Base-by-base conservation (phyloP, 2,888 invertebrate species). In the Bembecia ichneumoniformis region DNA sequence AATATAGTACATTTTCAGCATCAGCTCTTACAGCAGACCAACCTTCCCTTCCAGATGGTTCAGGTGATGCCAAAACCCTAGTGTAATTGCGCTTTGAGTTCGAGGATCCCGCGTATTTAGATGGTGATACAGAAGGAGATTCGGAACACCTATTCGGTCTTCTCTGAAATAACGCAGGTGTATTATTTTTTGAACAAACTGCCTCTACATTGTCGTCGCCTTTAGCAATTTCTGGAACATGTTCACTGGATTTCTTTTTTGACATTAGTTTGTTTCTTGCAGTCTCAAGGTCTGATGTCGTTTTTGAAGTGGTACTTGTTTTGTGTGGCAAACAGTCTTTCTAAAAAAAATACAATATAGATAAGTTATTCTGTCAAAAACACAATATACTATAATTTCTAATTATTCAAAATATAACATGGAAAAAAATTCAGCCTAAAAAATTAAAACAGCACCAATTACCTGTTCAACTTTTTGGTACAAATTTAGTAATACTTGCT, bases 391-490 rank as follows among this genome's bases (percentile, higher is more conserved):
- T 13, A 10, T 2, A 40, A 28, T 9, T n/a, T 5, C 9, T 40
- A 13, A 40, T n/a, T n/a, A 14, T 40, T 13, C 40, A 40, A 40
- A 14, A 3, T 40, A n/a, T 40, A 40, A 14, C 40, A 40, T 13
- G 46, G 35, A 20, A 20, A 47, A 46, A 49, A 48, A 46, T 46
- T 3, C 4, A 48, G 16, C 10, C 14, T 50, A 36, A 48, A 49
- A 28, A 28, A n/a, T n/a, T n/a, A n/a, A 28, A 28, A 7, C 7
- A 28, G 9, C 28, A 28, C 7, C 28, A 71, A 57, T 48, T 54
- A 91, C 92, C 89, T 90, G 88, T 67, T 89, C 88, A 35, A 91
- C 90, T 88, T 91, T 92, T 45, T 88, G 82, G 60, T 90, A 89
- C 55, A 93, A 83, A 73, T 91, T 92, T 49, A 89, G 74, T 36